These are phyloP conservation scores for Orycteropus afer DNA, from an alignment of 2,113 vertebrate genomes.

Conservation along the genomic window DNA sequence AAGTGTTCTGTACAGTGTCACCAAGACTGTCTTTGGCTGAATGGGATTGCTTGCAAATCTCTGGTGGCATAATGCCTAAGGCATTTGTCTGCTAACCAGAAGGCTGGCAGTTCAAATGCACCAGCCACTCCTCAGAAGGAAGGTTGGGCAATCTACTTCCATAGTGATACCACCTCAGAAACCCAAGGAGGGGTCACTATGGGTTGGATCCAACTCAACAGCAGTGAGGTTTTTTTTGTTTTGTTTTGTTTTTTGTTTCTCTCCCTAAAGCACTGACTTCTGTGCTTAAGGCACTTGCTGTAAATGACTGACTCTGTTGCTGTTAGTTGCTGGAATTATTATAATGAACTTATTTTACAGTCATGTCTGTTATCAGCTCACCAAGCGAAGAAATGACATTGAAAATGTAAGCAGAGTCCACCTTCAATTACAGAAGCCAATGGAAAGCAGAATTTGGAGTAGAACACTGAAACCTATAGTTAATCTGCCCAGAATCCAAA, in stretches of 20 bases:
- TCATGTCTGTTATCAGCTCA: not conserved
- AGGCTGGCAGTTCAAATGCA: too few relatives aligned
- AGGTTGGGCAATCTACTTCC: too few relatives aligned
- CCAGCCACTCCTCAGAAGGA: too few relatives aligned
- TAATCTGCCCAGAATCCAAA: not conserved
- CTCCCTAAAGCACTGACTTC: slow-evolving; percentile 2
- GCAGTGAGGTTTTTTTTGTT: too few relatives aligned
- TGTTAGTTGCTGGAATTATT: not conserved
- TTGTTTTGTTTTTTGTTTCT: too few relatives aligned
- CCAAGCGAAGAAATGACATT: not conserved
- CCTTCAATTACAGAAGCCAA: not conserved
- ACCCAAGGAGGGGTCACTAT: too few relatives aligned
- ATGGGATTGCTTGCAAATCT: not conserved
- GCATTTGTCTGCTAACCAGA: too few relatives aligned
- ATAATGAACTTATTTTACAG: slow-evolving; percentile 21
- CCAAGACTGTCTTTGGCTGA: not conserved
- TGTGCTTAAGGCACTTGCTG: not conserved
- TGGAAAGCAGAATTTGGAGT: not conserved
- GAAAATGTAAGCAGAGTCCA: slow-evolving; percentile 29
- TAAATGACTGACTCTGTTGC: not conserved
- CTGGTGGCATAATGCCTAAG: too few relatives aligned
- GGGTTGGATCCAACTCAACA: too few relatives aligned
- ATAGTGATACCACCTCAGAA: too few relatives aligned
- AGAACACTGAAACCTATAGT: not conserved
- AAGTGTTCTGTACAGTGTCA: not conserved